These are phyloP conservation scores for Falco novaeseelandiae DNA, from an alignment of 2,797 vertebrate species.

Conservation along the genomic window DNA sequence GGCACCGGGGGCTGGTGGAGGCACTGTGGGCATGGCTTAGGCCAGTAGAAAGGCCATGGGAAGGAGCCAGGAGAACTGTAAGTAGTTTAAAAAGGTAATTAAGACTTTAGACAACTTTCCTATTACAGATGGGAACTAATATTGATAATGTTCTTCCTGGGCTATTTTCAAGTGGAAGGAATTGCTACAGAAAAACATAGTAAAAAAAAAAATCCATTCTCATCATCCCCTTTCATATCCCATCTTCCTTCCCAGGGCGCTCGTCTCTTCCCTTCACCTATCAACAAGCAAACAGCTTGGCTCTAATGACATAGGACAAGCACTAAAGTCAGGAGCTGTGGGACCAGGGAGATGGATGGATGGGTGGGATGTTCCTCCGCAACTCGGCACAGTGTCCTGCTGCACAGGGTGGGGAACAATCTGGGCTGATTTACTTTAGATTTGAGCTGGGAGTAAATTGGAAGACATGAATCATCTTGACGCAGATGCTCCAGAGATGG, in stretches of 20 bases:
- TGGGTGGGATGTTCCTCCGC: constrained; percentile 76
- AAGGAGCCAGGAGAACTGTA: neutral
- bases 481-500: constrained; percentile 78
- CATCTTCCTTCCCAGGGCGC: neutral
- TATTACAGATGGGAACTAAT: neutral
- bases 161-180: neutral
- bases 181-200: neutral
- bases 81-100: neutral
- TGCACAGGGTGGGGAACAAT: constrained; percentile 71
- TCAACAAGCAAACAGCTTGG: constrained; percentile 38
- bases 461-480: constrained; percentile 86
- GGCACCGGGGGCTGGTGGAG: neutral
- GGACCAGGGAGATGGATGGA: constrained; percentile 74
- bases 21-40: neutral
- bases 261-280: neutral
- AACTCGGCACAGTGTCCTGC: constrained; percentile 64
- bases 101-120: neutral
- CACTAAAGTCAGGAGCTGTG: constrained; percentile 59
- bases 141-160: neutral
- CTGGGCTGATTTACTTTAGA: constrained; percentile 82
- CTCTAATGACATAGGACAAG: constrained; percentile 71
- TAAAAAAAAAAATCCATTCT: constrained; percentile 14
- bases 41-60: neutral
- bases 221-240: neutral
- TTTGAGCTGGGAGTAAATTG: constrained; percentile 82